phyloP scores from a whole-genome alignment of 1,140 invertebrate genomes.

The Agrilus planipennis region DNA sequence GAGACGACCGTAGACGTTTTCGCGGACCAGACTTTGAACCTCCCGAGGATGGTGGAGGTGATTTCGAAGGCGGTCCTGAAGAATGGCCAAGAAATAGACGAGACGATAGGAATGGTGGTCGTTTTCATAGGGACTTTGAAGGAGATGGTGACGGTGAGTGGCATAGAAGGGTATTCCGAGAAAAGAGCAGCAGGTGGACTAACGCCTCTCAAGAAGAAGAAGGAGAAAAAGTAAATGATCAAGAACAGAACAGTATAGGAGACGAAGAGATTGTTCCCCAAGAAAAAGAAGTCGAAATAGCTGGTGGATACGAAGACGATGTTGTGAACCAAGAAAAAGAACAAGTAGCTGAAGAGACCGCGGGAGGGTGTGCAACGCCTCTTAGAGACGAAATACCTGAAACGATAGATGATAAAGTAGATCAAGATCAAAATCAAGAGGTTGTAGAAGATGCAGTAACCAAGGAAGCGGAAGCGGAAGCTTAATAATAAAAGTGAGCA shows the following conservation, averaged over 20 bases:
- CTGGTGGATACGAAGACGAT: slow-evolving; percentile 5
- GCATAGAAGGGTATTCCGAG: too few species aligned
- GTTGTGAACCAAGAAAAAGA: slow-evolving; percentile 5
- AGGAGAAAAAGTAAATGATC: not conserved
- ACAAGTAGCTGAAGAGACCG: slow-evolving; percentile 2
- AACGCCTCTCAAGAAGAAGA: too few species aligned
- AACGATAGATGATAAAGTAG: slow-evolving; percentile 14
- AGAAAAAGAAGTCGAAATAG: slow-evolving; percentile 1
- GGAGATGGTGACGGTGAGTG: too few species aligned
- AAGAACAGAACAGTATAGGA: slow-evolving; percentile 11
- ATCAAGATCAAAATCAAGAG: slow-evolving; percentile 8
- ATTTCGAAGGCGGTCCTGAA: not conserved
- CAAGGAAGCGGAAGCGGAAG: slow-evolving; percentile 11
- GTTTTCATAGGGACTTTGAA: too few species aligned
- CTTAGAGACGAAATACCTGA: slow-evolving; percentile 9
- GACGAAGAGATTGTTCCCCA: slow-evolving; percentile 9
- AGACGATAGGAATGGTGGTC: too few species aligned
- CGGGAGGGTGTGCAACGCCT: not conserved
- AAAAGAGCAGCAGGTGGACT: too few species aligned
- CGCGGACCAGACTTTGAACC: slow-evolving; percentile 9
- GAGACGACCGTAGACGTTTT: slow-evolving; percentile 17
- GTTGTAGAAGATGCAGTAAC: slow-evolving; percentile 16
- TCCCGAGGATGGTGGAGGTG: slow-evolving; percentile 2
- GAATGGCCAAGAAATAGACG: too few species aligned
- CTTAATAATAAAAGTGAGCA: not conserved